These are phyloP conservation scores for Indicator indicator DNA, from an alignment of 2,113 vertebrate genomes.

Conservation along the genomic window DNA sequence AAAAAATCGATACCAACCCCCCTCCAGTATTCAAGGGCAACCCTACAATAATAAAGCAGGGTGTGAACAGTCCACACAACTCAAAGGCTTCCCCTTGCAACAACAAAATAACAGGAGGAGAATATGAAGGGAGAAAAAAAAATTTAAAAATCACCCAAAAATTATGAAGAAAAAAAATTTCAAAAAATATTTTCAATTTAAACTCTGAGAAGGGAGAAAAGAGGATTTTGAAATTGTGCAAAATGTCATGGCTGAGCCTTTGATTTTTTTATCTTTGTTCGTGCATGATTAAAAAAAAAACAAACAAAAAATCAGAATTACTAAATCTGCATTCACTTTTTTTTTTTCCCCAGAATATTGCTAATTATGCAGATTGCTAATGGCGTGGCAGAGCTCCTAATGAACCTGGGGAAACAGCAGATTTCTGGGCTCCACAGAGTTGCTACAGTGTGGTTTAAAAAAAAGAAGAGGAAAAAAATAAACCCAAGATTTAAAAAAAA, in stretches of 20 bases:
- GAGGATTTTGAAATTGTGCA: slow-evolving; percentile 58
- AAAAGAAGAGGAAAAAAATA: background rate
- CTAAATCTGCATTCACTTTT: slow-evolving; percentile 77
- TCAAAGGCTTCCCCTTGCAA: slow-evolving; percentile 30
- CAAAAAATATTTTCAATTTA: slow-evolving; percentile 37
- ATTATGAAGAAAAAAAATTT: background rate
- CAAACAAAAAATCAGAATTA: slow-evolving; percentile 61
- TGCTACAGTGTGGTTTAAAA: slow-evolving; percentile 15
- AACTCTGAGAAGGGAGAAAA: slow-evolving; percentile 41
- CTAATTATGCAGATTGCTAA: slow-evolving; percentile 79
- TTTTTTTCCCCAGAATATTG: slow-evolving; percentile 74
- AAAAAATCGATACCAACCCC: slow-evolving; percentile 73
- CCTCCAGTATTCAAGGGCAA: slow-evolving; percentile 72
- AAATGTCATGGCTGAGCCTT: slow-evolving; percentile 15
- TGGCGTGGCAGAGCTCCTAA: slow-evolving; percentile 72
- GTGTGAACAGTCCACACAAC: slow-evolving; percentile 45
- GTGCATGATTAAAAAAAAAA: too few relatives aligned
- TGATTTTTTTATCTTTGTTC: too few relatives aligned
- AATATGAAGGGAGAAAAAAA: background rate
- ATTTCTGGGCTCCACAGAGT: slow-evolving; percentile 55
- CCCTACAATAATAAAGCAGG: slow-evolving; percentile 71
- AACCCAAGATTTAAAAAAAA: background rate
- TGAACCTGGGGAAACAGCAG: slow-evolving; percentile 69
- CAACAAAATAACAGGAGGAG: slow-evolving; percentile 9
- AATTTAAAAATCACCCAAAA: background rate